Base-by-base conservation (phyloP, 2,113 vertebrate species). In the Mastomys natalensis region DNA sequence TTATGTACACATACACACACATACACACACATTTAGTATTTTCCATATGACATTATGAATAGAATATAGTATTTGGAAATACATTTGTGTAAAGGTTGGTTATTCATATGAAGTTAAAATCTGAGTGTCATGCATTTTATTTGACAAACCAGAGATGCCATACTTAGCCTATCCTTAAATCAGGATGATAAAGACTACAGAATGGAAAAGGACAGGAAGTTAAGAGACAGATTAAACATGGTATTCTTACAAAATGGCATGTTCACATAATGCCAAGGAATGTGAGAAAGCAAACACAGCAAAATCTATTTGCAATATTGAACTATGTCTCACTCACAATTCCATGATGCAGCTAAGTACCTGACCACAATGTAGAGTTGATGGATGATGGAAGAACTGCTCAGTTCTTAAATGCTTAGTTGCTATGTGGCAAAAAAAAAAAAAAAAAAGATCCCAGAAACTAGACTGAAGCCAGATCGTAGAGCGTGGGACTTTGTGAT, bases 71-170 rank as follows among this genome's bases (percentile, higher is more conserved):
- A 85, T 92, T 48, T 94, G 53, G 21, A 51, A 29, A 62, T 60
- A 40, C 2, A 76, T 93, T 77, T 31, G 88, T 89, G 31, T 72
- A 64, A 60, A 48, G 10, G 34, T 60, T 68, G 40, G 21, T 90
- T 15, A 34, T 37, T 94, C 89, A 53, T 76, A 51, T 85, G 55
- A 68, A 78, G 90, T 77, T 88, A 29, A 92, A 64, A 73, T 90
- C 78, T 84, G 72, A 19, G 29, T 64, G 4, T 85, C 15, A 24
- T 95, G 60, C 4, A 66, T 84, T 88, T 58, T 87, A 40, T 81
- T 43, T 90, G 53, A 62, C 53, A 94, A 82, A 12, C 22, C 5
- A 82, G 2, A 40, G 74, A 45, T 13, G 26, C 26, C 11, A 85
- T 66, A 81, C 37, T 40, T 43, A 89, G 77, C 5, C 10, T 64